phyloP scores from a whole-genome alignment of 2,888 invertebrate genomes.

The Cantharis nigra region DNA sequence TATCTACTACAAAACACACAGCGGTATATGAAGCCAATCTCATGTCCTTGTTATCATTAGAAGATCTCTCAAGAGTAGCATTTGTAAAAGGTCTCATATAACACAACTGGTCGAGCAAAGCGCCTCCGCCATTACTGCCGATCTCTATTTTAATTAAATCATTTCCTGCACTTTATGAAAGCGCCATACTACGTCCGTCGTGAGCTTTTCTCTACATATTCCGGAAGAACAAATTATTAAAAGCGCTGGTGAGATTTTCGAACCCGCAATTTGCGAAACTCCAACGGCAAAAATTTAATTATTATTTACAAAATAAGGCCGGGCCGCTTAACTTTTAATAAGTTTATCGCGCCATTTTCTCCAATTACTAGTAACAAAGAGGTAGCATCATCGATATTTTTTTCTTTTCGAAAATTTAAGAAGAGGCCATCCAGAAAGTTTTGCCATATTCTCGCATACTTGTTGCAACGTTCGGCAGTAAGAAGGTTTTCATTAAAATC shows the following conservation, averaged over 20 bases:
- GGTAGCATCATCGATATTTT: not conserved
- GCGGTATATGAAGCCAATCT: conserved; percentile 29
- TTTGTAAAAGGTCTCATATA: conserved; percentile 36
- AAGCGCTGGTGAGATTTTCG: conserved; percentile 6
- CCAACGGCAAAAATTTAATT: not conserved
- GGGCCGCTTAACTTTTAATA: not conserved
- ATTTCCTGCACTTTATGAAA: conserved; percentile 39
- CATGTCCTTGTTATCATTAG: conserved; percentile 30
- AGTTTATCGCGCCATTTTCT: not conserved
- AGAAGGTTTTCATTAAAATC: not conserved
- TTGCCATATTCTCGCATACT: not conserved
- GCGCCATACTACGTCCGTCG: conserved; percentile 25
- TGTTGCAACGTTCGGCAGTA: not conserved
- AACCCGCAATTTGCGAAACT: not conserved
- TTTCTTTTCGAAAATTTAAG: not conserved
- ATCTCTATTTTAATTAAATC: conserved; percentile 43
- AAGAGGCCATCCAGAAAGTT: not conserved
- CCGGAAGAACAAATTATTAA: conserved; percentile 28
- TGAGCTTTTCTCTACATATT: conserved; percentile 26
- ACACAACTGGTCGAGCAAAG: conserved; percentile 31
- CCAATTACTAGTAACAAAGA: not conserved
- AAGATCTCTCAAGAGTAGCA: conserved; percentile 37
- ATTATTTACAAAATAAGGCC: not conserved
- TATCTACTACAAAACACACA: conserved; percentile 26
- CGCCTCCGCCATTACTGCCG: conserved; percentile 38